These are phyloP conservation scores for Anguilla pacifica DNA, from an alignment of 2,797 vertebrate genomes.

Conservation along the genomic window DNA sequence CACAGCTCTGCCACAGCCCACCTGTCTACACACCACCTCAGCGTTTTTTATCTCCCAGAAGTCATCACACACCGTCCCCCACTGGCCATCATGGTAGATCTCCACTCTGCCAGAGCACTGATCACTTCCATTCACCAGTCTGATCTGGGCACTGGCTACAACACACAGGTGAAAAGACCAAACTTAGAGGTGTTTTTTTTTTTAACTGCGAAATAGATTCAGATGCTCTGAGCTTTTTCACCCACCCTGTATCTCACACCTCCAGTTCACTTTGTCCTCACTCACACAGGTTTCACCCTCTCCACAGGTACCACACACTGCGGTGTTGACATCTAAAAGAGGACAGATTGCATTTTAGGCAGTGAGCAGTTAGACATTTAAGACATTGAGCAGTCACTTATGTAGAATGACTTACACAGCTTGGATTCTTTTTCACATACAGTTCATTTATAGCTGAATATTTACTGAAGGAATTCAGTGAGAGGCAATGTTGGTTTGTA, in stretches of 20 bases:
- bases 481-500: too few relatives aligned
- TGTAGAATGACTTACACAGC: too few relatives aligned
- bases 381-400: too few relatives aligned
- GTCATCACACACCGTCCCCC: conserved; percentile 42
- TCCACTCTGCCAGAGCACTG: conserved; percentile 60
- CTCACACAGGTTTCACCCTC: not conserved
- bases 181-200: not conserved
- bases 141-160: conserved; percentile 37
- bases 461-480: too few relatives aligned
- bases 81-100: conserved; percentile 53
- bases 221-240: not conserved
- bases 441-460: too few relatives aligned
- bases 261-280: not conserved
- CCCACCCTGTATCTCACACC: not conserved
- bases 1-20: not conserved
- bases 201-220: not conserved
- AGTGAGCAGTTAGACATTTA: not conserved
- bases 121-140: conserved; percentile 48
- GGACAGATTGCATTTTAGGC: not conserved
- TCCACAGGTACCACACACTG: conserved; percentile 1
- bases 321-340: not conserved
- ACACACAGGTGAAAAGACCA: not conserved
- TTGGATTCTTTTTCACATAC: too few relatives aligned
- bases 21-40: conserved; percentile 5
- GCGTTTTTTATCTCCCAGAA: not conserved